Evolutionary conservation across 1,140 invertebrate genomes (phyloP).

Genomic region (Dinoponera quadriceps): DNA sequence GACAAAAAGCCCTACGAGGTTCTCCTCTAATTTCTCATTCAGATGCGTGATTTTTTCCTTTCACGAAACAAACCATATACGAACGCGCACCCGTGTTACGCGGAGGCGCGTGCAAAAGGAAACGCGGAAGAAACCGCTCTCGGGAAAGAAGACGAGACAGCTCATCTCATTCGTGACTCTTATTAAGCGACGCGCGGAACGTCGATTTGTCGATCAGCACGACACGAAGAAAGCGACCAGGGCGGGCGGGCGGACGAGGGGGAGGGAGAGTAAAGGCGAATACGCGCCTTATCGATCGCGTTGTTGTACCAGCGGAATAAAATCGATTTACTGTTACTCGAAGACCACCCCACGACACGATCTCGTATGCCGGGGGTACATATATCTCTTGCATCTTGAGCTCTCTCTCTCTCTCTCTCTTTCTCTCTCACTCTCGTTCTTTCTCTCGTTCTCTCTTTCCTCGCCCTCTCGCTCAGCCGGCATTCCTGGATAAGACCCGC

Average conservation of each 20-base stretch:
- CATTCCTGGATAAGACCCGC: constrained; percentile 73
- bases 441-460: too few species aligned
- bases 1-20: too few species aligned
- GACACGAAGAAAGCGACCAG: constrained; percentile 23
- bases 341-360: constrained; percentile 64
- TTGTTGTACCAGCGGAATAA: constrained; percentile 71
- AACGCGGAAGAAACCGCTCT: constrained; percentile 8
- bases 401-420: neutral
- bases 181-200: constrained; percentile 29
- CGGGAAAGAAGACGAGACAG: neutral
- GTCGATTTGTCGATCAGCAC: constrained; percentile 50
- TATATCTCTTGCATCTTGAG: constrained; percentile 72
- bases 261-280: constrained; percentile 26
- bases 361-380: constrained; percentile 60
- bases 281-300: constrained; percentile 64
- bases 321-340: constrained; percentile 73
- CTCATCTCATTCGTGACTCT: constrained; percentile 54
- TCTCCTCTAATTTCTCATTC: too few species aligned
- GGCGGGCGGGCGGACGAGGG: too few species aligned
- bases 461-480: neutral
- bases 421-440: too few species aligned
- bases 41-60: too few species aligned
- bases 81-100: neutral
- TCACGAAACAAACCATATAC: too few species aligned
- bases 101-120: neutral